Evolutionary conservation across 2,888 invertebrate genomes (phyloP), one percentile per base, ranked within the genome.

Genomic region (Anagyrus pseudococci): DNA sequence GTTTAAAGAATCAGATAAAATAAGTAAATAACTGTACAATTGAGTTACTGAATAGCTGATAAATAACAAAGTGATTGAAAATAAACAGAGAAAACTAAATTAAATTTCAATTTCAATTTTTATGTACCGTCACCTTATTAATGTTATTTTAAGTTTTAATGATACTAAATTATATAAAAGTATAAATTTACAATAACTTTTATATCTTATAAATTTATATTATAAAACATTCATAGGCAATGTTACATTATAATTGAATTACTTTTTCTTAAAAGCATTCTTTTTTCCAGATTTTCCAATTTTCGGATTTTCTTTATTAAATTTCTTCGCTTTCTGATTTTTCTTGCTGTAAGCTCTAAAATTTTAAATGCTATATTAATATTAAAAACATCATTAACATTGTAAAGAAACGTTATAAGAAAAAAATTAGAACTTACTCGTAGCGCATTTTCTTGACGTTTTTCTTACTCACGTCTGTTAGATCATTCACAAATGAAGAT

Each of bases 401-500:
- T 19, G 15, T 53, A 50, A 25, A 22, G 25, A 15, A 33, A 15
- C 17, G 2, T 56, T 15, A 19, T 22, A 59, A 49, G 19, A 41
- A 37, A 8, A 15, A 46, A 48, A 37, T 41, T 40, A 22, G 6
- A 67, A 75, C 79, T 73, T 70, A 80, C 80, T 90, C 88, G 67
- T 91, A 87, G 79, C 93, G 84, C 57, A 94, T 84, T 72, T 89
- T 86, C 75, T 94, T 92, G 0, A 93, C 87, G 17, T 89, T 87
- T 40, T 88, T 86, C 50, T 85, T 85, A 41, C 92, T 92, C 0
- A 90, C 90, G 77, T 94, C 91, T 0, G 93, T 92, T 46, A 96
- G 84, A 79, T 95, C 94, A 26, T 85, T 85, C 2, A 89, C 89
- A 79, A 96, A 96, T 64, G 92, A 89, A 22, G 92, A 91, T n/a